Evolutionary conservation across 2,113 vertebrate genomes (phyloP).

Genomic region (Labrus mixtus): DNA sequence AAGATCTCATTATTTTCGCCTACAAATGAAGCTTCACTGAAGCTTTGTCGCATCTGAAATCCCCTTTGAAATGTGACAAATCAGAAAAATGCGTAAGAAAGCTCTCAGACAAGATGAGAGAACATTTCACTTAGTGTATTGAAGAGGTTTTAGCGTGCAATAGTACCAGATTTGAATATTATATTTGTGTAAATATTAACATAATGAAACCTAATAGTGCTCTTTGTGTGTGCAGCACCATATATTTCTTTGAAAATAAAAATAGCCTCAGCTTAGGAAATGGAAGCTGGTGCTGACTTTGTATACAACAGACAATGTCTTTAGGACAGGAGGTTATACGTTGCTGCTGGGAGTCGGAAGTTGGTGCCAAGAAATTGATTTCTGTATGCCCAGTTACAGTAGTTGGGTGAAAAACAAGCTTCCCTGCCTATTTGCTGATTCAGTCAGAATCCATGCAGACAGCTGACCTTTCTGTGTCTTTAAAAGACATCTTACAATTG

Average conservation of each 20-base stretch:
- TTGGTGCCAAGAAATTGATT: background rate
- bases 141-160: background rate
- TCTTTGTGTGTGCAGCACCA: slow-evolving; percentile 1
- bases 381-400: background rate
- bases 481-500: slow-evolving; percentile 16
- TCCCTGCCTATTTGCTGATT: slow-evolving; percentile 18
- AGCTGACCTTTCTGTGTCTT: slow-evolving; percentile 54
- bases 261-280: background rate
- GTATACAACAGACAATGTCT: background rate
- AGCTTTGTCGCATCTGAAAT: background rate
- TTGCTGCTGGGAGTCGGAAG: slow-evolving; percentile 4
- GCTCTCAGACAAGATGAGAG: background rate
- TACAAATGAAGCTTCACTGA: background rate
- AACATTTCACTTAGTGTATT: background rate
- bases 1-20: background rate
- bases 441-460: slow-evolving; percentile 42
- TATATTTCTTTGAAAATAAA: background rate
- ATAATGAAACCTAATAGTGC: background rate
- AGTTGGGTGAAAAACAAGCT: slow-evolving; percentile 28
- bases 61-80: slow-evolving; percentile 1
- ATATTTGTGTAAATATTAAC: background rate
- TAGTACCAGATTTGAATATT: background rate
- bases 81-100: background rate
- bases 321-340: background rate
- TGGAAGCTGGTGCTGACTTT: background rate